Base-by-base conservation (phyloP, 2,888 invertebrate species). In the Helicoverpa assulta region DNA sequence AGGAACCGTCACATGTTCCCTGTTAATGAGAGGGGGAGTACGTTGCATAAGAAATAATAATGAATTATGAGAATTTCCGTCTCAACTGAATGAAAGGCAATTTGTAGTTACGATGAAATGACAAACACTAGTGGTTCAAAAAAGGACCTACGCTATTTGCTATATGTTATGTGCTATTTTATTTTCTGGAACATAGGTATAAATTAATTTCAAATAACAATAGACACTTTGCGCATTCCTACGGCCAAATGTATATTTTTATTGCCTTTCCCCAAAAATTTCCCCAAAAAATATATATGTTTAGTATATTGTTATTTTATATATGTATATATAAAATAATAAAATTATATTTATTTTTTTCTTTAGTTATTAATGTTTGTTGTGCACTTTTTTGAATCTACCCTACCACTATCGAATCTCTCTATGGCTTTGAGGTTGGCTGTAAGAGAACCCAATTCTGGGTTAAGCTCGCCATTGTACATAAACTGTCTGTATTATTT, bases 1-100 rank as follows among this genome's bases (percentile, higher is more conserved):
- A 47, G 60, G 52, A 10, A 16, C 62, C 62, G 59, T 65, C 82
- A 79, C 54, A 71, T 75, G 76, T 75, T 76, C 53, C 47, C 58
- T 59, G 50, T 81, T 79, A 79, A 79, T 79, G 81, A 79, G 70
- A 56, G 7, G 77, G 76, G 70, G 54, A 67, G 65, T 43, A 58
- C 43, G 58, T 50, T 73, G 73, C 64, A 65, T 67, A 77, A 67
- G 54, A 67, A 78, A 78, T 79, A 74, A 68, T 70, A 70, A 70
- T 68, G 47, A 79, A 69, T 77, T 64, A 76, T n/a, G 37, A 60
- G 43, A 55, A 70, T 81, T 78, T 68, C 58, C 70, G 37, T 47
- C 58, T 16, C 52, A 29, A 63, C 65, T 54, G 21, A 64, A 57
- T 29, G 0, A 61, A 21, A 18, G 50, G 47, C 53, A 57, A 70